Evolutionary conservation across 2,797 vertebrate species (phyloP).

Genomic region (Neosilurus hyrtlii): DNA sequence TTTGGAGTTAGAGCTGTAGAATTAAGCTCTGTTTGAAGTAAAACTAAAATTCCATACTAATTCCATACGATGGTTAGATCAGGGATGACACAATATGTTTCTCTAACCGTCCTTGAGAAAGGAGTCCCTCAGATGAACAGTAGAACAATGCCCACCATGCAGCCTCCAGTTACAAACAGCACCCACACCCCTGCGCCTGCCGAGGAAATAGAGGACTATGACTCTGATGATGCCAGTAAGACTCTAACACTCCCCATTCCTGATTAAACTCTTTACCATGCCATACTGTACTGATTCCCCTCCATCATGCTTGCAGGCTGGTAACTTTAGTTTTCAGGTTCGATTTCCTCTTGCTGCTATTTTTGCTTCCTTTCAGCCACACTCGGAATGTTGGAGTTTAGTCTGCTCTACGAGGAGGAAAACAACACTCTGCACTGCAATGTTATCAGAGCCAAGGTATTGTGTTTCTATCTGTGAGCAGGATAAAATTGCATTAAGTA

Average conservation of each 20-base stretch:
- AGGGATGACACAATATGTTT: constrained; percentile 12
- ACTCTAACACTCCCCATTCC: constrained; percentile 36
- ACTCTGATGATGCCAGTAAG: constrained; percentile 90
- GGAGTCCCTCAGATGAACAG: constrained; percentile 27
- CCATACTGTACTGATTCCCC: background rate
- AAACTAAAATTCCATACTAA: background rate
- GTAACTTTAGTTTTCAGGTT: constrained; percentile 32
- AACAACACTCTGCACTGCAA: constrained; percentile 83
- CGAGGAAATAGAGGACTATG: constrained; percentile 82
- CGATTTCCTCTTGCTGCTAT: background rate
- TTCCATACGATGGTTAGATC: background rate
- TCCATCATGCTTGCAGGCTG: background rate
- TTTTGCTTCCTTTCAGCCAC: constrained; percentile 72
- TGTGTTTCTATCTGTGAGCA: constrained; percentile 21
- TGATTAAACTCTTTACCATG: constrained; percentile 37
- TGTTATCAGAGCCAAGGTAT: constrained; percentile 89
- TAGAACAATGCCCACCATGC: constrained; percentile 39
- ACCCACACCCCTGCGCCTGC: constrained; percentile 56
- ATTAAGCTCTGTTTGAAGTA: background rate
- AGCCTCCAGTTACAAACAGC: constrained; percentile 50
- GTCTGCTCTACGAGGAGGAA: constrained; percentile 84
- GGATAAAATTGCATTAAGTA: background rate
- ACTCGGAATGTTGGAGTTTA: constrained; percentile 90
- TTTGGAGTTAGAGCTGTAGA: background rate
- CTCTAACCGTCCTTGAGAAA: constrained; percentile 21